Conservation (phyloP, 1,140 invertebrate species). For the Ceratosolen fusciceps region DNA sequence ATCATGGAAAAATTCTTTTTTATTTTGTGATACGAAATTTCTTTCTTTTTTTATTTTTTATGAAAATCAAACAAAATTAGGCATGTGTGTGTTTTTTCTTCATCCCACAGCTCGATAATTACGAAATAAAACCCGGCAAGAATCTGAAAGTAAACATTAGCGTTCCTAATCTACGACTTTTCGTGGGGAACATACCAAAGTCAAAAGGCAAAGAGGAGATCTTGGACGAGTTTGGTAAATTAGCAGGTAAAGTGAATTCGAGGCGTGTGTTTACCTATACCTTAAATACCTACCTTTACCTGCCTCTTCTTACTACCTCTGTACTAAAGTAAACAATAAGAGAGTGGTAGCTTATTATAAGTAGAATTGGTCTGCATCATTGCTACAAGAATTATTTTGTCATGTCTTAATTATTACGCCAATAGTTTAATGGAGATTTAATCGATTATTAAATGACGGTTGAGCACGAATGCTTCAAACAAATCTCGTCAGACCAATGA, state of each 20-base stretch:
- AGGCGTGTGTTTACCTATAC: conserved; percentile 73
- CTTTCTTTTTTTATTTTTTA: conserved; percentile 59
- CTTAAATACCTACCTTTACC: conserved; percentile 56
- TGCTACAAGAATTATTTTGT: conserved; percentile 47
- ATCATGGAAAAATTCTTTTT: conserved; percentile 33
- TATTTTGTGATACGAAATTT: conserved; percentile 45
- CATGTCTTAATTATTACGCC: conserved; percentile 44
- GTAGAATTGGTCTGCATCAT: conserved; percentile 51
- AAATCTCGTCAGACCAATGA: conserved; percentile 36
- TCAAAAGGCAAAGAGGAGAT: conserved; percentile 99
- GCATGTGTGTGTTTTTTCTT: conserved; percentile 78
- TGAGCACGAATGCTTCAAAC: conserved; percentile 22
- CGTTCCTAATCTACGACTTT: conserved; percentile 99
- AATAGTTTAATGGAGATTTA: conserved; percentile 60
- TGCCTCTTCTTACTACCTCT: conserved; percentile 51
- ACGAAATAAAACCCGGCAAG: conserved; percentile 99
- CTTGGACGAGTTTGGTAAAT: conserved; percentile 99
- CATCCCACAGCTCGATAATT: conserved; percentile 97
- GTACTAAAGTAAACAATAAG: conserved; percentile 50
- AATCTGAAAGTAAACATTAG: conserved; percentile 99
- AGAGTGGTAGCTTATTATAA: conserved; percentile 73
- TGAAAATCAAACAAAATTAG: conserved; percentile 73
- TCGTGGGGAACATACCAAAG: conserved; percentile 99
- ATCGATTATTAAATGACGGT: conserved; percentile 53
- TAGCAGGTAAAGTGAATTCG: conserved; percentile 95